Base-by-base conservation (phyloP, 2,888 invertebrate species). In the Diarsia rubi region DNA sequence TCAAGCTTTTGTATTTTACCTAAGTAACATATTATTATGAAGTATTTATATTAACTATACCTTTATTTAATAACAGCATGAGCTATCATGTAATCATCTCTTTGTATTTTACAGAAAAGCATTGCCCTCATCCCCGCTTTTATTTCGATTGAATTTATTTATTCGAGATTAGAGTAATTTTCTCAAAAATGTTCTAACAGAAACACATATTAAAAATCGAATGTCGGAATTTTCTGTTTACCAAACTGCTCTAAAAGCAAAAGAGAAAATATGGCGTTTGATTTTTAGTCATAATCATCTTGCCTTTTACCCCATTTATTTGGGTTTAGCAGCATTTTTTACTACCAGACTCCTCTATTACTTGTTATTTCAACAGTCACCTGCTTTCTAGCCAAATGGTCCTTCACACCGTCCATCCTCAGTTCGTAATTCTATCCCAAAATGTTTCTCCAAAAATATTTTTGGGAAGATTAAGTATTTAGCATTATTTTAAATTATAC, bases 41-140 rank as follows among this genome's bases (percentile, higher is more conserved):
- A 54, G 37, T n/a, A n/a, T n/a, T n/a, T 62, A 37, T 42, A 68
- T 62, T 64, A 63, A 68, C 12, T 68, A 74, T 27, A 54, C 12
- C 3, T 79, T 62, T 65, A 84, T 49, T 73, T 72, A 64, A 57
- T 62, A 79, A 52, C 52, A 70, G 81, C 81, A 81, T 81, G 81
- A 60, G 75, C 85, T 81, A 81, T 70, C 81, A 73, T 67, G 64
- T 83, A 83, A 83, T 80, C 80, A 87, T 82, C 64, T 79, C 72
- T 82, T 87, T 82, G 64, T 84, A 88, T 84, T 86, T 88, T 88
- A 79, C 89, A 89, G 88, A 88, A 83, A 81, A 81, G 87, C 85
- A 88, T 88, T 86, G 84, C 86, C 83, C 82, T 85, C 86, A 91
- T 90, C 84, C 89, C 84, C 84, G 91, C 91, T 91, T 91, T 84